Percentiles rank a stretch among this genome's conserved stretches.
Evolutionary conservation across 2,113 vertebrate genomes (phyloP).

Genomic region (Pica pica): DNA sequence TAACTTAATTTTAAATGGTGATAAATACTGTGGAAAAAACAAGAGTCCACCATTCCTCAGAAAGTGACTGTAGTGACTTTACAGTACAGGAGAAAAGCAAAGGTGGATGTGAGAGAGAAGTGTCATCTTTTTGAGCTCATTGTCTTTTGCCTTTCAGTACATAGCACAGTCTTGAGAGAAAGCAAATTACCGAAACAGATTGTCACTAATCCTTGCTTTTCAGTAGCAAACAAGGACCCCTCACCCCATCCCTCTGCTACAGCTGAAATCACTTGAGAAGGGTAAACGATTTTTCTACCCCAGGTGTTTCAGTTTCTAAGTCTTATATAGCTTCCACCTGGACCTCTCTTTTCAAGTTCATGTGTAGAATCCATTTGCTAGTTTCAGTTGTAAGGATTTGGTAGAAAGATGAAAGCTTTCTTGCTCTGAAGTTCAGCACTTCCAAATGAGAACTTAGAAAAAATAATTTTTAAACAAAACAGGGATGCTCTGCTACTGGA

Average conservation of each 20-base stretch:
- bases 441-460: not conserved
- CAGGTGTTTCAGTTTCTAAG: not conserved
- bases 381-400: not conserved
- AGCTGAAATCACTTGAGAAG: not conserved
- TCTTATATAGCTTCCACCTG: not conserved
- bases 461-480: rapidly evolving
- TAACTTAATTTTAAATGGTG: not conserved
- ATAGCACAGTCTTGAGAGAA: not conserved
- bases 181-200: not conserved
- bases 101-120: not conserved
- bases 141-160: not conserved
- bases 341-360: not conserved
- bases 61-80: not conserved
- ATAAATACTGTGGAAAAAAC: not conserved
- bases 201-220: not conserved
- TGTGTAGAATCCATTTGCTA: rapidly evolving
- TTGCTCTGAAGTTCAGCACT: not conserved
- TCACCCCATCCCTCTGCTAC: not conserved
- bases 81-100: not conserved
- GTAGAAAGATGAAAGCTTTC: not conserved
- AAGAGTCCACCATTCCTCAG: not conserved
- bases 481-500: not conserved
- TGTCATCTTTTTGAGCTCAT: not conserved
- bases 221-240: not conserved
- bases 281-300: not conserved